Base-by-base conservation (phyloP, 1,140 invertebrate genomes). In the Telenomus remus region DNA sequence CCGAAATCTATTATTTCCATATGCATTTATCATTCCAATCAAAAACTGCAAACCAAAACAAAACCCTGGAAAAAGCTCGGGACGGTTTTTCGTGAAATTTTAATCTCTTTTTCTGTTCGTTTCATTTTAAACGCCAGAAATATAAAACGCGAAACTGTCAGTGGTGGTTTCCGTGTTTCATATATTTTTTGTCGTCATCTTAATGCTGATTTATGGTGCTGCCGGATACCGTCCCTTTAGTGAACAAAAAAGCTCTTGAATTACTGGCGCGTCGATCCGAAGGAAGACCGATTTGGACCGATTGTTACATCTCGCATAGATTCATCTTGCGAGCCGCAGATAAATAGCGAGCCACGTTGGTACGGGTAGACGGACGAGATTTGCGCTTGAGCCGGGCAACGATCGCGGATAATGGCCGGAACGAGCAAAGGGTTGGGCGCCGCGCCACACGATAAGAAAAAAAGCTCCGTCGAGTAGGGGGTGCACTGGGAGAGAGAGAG, bases 291-390 rank as follows among this genome's bases (percentile, higher is more conserved):
- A 82, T 80, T 78, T 75, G 54, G 68, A 57, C 57, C 76, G 78
- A 82, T 81, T 78, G 72, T 78, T 81, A 74, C 77, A 81, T 82
- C 81, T 81, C 73, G 76, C 73, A 46, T 64, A 80, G 80, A 80
- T 82, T 82, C 78, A 73, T 80, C 78, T 82, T 80, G 77, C 75
- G 71, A 75, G 73, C 68, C 78, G 76, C 75, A 80, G 79, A 79
- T 80, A 81, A 82, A 82, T 81, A 81, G 78, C 77, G 54, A 77
- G 60, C 78, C 64, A 59, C 60, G 53, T 55, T 57, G n/a, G 72
- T 80, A 79, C 56, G 74, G 73, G 66, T 79, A 79, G 78, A 80
- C 77, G 78, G 76, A 59, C 71, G 76, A 80, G 81, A 82, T 82
- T 80, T 79, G 79, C 79, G 78, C 76, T 70, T 78, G 63, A 79